Percentiles rank a stretch among this genome's conserved stretches.
These are phyloP conservation scores for Bellardia pandia DNA, from an alignment of 2,888 invertebrate genomes.

Conservation along the genomic window DNA sequence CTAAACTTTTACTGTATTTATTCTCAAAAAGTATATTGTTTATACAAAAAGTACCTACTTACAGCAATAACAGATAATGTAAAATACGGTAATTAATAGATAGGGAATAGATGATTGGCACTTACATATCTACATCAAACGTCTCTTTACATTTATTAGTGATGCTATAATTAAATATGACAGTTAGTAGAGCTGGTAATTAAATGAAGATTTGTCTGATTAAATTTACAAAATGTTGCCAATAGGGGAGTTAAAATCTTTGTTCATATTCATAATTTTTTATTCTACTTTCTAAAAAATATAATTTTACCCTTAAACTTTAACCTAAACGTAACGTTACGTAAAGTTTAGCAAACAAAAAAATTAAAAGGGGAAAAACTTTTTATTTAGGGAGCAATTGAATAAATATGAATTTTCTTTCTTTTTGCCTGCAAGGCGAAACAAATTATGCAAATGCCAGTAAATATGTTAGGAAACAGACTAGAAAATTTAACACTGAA, in stretches of 20 bases:
- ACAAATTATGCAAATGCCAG: conserved; percentile 2
- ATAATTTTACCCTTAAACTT: neutral
- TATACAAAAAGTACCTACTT: no score
- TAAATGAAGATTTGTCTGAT: conserved; percentile 12
- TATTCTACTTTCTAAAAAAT: neutral
- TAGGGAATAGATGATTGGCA: conserved; percentile 4
- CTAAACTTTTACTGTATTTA: no score
- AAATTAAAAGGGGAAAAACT: neutral
- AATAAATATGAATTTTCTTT: neutral
- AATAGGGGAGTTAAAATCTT: neutral
- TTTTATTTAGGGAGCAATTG: conserved; percentile 8
- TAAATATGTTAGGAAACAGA: conserved; percentile 24
- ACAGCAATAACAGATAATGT: neutral
- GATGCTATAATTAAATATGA: conserved; percentile 30
- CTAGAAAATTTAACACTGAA: conserved; percentile 1
- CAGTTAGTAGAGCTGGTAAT: conserved; percentile 3
- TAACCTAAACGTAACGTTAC: neutral
- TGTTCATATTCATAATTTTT: neutral
- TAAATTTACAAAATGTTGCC: neutral
- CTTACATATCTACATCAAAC: conserved; percentile 10
- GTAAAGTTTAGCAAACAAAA: neutral
- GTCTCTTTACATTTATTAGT: neutral
- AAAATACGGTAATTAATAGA: neutral
- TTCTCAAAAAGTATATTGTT: no score
- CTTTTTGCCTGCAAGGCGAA: neutral